Base-by-base conservation (phyloP, 1,140 invertebrate species). In the Leptonema lineaticorne region DNA sequence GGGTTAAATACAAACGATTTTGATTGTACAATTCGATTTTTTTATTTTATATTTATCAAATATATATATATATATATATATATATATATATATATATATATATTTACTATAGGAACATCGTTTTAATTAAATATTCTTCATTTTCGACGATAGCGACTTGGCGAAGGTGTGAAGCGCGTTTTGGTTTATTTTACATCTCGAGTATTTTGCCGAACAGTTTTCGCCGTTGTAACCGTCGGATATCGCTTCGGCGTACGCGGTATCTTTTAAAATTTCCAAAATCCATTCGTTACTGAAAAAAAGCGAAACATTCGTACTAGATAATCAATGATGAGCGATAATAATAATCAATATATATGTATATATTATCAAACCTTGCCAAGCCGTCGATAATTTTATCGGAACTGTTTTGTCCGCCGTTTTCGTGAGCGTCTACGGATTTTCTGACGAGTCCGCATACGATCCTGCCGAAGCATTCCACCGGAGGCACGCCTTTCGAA, bases 211-310 rank as follows among this genome's bases (percentile, higher is more conserved):
- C 4, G 71, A 58, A 57, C 71, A 73, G 37, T 48, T 66, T 27
- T 73, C 56, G 4, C n/a, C 60, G n/a, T 41, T 37, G 24, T 73
- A 57, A 1, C 68, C 71, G 14, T 60, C 20, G 1, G 45, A 16
- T 14, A 73, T 60, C 2, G 68, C 71, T 20, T 73, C 65, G 1
- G 63, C 41, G 11, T 70, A 14, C 7, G 66, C 14, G 6, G 71
- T 73, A 6, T 64, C 65, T 5, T 73, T 45, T 33, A 70, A 16
- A 20, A 69, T 27, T 14, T 26, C 30, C 16, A 33, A 16, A 18
- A 73, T 16, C 71, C 71, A 73, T 65, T 70, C 66, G 28, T 70
- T 73, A 28, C 71, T 73, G 58, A 65, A 73, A 70, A 16, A 50
- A 57, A 56, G n/a, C 9, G 27, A 46, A 46, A 3, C 3, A 6